Evolutionary conservation across 53 echinoderm and acorn worm genomes (phyloP).

Genomic region (Patiria pectinifera): DNA sequence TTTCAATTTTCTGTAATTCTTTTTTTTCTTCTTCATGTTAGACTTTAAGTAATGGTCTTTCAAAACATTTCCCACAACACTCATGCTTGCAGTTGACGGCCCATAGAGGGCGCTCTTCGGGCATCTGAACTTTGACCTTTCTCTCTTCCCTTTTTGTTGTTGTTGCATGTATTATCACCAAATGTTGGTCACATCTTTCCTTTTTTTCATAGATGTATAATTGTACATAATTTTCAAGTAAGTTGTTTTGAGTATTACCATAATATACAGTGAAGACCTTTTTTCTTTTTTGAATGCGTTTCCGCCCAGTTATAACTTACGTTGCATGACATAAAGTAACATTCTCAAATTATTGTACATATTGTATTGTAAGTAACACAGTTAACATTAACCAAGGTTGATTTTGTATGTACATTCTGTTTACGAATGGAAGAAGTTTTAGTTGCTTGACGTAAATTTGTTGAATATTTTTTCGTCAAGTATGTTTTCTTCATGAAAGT

Average conservation of each 20-base stretch:
- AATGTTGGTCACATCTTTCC: not conserved
- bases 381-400: slow-evolving; percentile 22
- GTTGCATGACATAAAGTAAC: slow-evolving; percentile 46
- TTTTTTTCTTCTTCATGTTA: not conserved
- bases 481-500: not conserved
- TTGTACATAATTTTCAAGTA: slow-evolving; percentile 44
- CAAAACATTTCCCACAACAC: not conserved
- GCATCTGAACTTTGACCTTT: not conserved
- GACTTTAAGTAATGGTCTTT: slow-evolving; percentile 1
- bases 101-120: slow-evolving; percentile 22
- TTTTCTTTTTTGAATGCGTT: slow-evolving; percentile 36
- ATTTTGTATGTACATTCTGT: slow-evolving; percentile 50
- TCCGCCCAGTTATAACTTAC: slow-evolving; percentile 51
- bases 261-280: slow-evolving; percentile 39
- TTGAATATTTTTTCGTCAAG: not conserved
- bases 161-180: slow-evolving; percentile 39
- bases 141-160: not conserved
- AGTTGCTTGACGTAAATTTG: not conserved
- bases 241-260: slow-evolving; percentile 33
- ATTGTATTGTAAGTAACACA: slow-evolving; percentile 39
- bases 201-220: slow-evolving; percentile 1
- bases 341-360: slow-evolving; percentile 56
- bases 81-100: not conserved
- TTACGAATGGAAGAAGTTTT: not conserved
- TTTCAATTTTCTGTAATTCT: not conserved